A percentile compares a stretch with the other conserved stretches of the same genome.
Conservation (phyloP, 1,140 invertebrate species). For the Notospermus geniculatus region DNA sequence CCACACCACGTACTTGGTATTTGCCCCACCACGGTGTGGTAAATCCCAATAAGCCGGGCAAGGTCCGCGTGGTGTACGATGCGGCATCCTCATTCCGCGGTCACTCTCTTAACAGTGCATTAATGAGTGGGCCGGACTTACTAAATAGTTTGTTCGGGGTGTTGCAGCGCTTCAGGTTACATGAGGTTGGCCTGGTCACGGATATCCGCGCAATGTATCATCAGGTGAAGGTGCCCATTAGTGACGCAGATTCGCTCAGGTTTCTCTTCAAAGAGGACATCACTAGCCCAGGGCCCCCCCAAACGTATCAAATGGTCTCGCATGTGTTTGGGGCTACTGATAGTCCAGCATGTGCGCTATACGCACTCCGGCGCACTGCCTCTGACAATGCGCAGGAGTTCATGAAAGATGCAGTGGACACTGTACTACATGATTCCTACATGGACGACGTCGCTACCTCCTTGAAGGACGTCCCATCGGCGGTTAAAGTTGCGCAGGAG, state of each 20-base stretch:
- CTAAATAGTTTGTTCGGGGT: constrained; percentile 3
- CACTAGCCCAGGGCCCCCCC: background rate
- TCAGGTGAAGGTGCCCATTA: constrained; percentile 17
- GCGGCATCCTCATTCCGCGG: constrained; percentile 9
- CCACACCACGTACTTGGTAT: no score
- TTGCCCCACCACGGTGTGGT: constrained; percentile 12
- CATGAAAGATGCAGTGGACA: background rate
- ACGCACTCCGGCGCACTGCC: constrained; percentile 13
- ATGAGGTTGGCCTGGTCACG: constrained; percentile 9
- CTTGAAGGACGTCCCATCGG: background rate
- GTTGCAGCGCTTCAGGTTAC: constrained; percentile 15
- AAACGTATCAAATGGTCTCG: constrained; percentile 17
- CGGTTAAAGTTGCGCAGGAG: no score
- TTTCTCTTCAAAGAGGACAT: constrained; percentile 16
- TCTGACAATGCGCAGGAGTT: constrained; percentile 6
- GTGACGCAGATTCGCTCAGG: constrained; percentile 12
- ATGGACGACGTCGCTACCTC: constrained; percentile 22
- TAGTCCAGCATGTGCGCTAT: constrained; percentile 16
- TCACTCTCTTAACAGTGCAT: constrained; percentile 10
- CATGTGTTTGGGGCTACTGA: constrained; percentile 20
- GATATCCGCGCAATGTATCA: constrained; percentile 25
- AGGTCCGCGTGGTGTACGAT: background rate
- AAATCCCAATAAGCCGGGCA: background rate
- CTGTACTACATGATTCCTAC: constrained; percentile 19
- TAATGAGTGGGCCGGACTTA: constrained; percentile 9